phyloP scores from a whole-genome alignment of 2,888 invertebrate genomes.

The Zelleria hepariella region DNA sequence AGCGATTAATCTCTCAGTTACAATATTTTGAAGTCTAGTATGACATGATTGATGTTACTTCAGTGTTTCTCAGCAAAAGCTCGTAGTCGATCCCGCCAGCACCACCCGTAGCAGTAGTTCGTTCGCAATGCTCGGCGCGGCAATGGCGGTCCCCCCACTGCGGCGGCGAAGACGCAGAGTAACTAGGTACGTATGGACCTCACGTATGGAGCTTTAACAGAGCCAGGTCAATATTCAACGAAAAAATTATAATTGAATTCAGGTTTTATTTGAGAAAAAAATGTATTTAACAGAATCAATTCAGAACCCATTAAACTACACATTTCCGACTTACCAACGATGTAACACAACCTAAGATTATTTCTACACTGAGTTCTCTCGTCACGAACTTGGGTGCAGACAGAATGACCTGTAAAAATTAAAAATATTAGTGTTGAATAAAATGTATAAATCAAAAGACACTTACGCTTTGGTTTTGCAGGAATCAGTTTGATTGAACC shows the following conservation, averaged over 20 bases:
- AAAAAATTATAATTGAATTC: slow-evolving; percentile 46
- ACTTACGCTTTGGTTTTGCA: slow-evolving; percentile 93
- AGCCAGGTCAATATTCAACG: slow-evolving; percentile 50
- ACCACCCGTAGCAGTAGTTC: too few relatives aligned
- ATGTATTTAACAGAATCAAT: slow-evolving; percentile 48
- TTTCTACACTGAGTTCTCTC: slow-evolving; percentile 28
- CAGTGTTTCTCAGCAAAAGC: neutral
- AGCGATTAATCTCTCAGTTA: neutral
- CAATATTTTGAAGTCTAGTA: neutral
- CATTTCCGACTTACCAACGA: slow-evolving; percentile 67
- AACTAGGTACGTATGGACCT: slow-evolving; percentile 18
- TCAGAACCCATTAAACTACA: slow-evolving; percentile 56
- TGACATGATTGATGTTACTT: neutral
- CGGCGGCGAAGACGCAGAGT: neutral
- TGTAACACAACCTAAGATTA: slow-evolving; percentile 42
- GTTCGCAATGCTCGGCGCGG: neutral
- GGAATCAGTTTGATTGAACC: slow-evolving; percentile 90
- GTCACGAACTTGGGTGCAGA: slow-evolving; percentile 22
- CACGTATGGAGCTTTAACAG: slow-evolving; percentile 40
- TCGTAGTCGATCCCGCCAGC: neutral
- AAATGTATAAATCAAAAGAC: slow-evolving; percentile 30
- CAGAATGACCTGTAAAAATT: slow-evolving; percentile 56
- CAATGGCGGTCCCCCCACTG: neutral
- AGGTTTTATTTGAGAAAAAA: slow-evolving; percentile 63
- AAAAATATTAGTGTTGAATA: slow-evolving; percentile 34